Base-by-base conservation (phyloP, 2,888 invertebrate genomes). In the Sarcophaga variegata region DNA sequence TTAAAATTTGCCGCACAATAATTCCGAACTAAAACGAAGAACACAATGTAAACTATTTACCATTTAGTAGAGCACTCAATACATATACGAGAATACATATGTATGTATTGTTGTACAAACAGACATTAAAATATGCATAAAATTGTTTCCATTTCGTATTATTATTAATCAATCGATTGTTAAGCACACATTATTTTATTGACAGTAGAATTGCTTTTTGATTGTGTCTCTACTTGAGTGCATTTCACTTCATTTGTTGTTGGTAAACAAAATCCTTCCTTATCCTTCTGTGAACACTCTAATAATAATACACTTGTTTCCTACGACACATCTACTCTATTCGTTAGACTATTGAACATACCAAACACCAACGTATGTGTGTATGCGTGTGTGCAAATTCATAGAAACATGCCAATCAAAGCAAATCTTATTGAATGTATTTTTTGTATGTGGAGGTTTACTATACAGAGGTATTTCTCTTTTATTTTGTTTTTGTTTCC, bases 171-270 rank as follows among this genome's bases (percentile, higher is more conserved):
- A 59, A 59, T 59, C 67, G 27, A 72, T 60, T 60, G 60, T 20
- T 72, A 27, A 67, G 3, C 10, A 49, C 27, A 60, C 45, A 70
- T 47, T 70, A 70, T 79, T 45, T 49, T 69, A 60, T 83, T 72
- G 72, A 83, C 82, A 83, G 47, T 62, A 62, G 66, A 83, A 82
- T 76, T 82, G 82, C 71, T 82, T 82, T 77, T 77, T 82, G 82
- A 82, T 77, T 76, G 70, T 82, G 37, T 82, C 81, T 77, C 54
- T 59, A 66, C 71, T 71, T 77, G 76, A 82, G 71, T 82, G 71
- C 70, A 76, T 64, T 59, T 82, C 59, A 64, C 45, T 71, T 62
- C 59, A 77, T 64, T 71, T 59, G 47, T 60, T 45, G 22, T 60
- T 25, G 22, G 60, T 60, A 72, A 72, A 78, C 70, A 69, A 75